Evolutionary conservation across 2,113 vertebrate species (phyloP), one percentile per base, ranked within the genome.

Genomic region (Apteryx mantelli): DNA sequence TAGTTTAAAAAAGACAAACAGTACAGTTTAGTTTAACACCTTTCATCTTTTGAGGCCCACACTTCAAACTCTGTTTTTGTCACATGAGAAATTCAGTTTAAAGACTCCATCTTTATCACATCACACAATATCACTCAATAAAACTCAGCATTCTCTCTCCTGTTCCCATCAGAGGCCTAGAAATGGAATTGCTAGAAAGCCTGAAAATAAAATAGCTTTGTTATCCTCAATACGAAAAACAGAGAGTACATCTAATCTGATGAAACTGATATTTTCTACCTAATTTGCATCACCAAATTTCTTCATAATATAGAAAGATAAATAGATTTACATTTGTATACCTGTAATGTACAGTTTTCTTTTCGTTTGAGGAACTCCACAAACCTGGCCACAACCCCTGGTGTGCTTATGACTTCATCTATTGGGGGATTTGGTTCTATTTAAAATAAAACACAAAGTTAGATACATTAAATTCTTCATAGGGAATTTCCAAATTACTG

Each of bases 341-440:
- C 99, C 99, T 99, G 99, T 97, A 99, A 97, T 64, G 99, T 99
- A 98, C 99, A 99, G 97, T 99, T 99, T 98, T 99, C 99, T 97
- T 98, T 99, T 86, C 99, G 98, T 95, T 99, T 99, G 91, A 99
- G 98, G 96, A 99, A 99, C 96, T 99, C 99, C 96, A 99, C 99
- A 97, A 99, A 99, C 88, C 99, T 98, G 88, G 99, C 99, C 92
- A 99, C 99, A 65, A 99, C 99, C 76, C 99, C 99, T 76, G 98
- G 97, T 69, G 99, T 99, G 92, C 98, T 99, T 95, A 99, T 99
- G 80, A 99, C 99, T 98, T 99, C 99, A 96, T 99, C 99, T 95
- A 99, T 99, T 56, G 99, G 99, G 78, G 99, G 99, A 95, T 99
- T 99, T 61, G 99, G 99, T 93, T 99, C 99, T 99, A 97, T 97